Evolutionary conservation across 2,797 vertebrate genomes (phyloP), one percentile per base, ranked within the genome.

Genomic region (Chloroceryle inda): DNA sequence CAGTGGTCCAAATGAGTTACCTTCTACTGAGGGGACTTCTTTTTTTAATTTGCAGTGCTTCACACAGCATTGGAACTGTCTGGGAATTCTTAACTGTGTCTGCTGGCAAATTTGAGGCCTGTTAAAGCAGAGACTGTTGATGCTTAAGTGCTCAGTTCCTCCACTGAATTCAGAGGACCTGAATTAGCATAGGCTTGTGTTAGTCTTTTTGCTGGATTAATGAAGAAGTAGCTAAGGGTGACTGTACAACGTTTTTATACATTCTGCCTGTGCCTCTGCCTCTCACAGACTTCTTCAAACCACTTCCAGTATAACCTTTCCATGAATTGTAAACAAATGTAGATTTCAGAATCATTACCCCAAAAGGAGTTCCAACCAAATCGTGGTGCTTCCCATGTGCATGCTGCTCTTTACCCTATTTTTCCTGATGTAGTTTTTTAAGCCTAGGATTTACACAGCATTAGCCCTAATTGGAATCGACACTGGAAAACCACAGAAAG

Each of bases 401-500:
- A 4, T 87, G 63, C 55, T 85, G 85, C 76, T 40, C 31, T 79
- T 93, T 74, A 45, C 33, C 37, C 56, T 92, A 4, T 55, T 62
- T 75, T 68, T 67, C 69, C 31, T 85, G 23, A 73, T 76, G 61
- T 21, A 67, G 16, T 38, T 86, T 87, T 88, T 92, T 81, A 76
- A 95, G 74, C 45, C 45, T 45, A 31, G 37, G 26, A 8, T 89
- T 95, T 89, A 69, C 23, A 49, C 35, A 73, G 38, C 59, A 84
- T 82, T 95, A 91, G 22, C 55, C 13, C 7, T 92, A 92, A 92
- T 71, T 91, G 92, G 52, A 94, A 93, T 92, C 1, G 66, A 87
- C 71, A 79, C 56, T 22, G 59, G 90, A 93, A 94, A 94, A 81
- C 83, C 56, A 64, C 84, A 89, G 38, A 89, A 85, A 61, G 64